These are phyloP conservation scores for Anarrhichthys ocellatus DNA, from an alignment of 2,113 vertebrate genomes.

Conservation along the genomic window DNA sequence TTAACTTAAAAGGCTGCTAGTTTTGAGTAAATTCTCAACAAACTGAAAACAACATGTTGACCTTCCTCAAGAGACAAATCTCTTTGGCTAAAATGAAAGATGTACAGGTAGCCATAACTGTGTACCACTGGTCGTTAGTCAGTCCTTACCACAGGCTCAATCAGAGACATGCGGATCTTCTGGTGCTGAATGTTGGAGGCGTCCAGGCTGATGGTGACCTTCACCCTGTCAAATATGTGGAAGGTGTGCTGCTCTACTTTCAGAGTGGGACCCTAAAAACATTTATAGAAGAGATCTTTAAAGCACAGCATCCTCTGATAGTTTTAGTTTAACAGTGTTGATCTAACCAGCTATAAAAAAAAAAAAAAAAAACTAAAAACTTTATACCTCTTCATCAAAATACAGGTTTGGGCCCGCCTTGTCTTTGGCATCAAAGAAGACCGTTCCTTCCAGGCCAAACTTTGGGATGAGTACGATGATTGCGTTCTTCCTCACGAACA, in stretches of 20 bases:
- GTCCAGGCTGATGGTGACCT: conserved; percentile 92
- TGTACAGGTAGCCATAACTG: not conserved
- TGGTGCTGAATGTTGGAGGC: conserved; percentile 97
- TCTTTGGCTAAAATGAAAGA: not conserved
- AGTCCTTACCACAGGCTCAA: conserved; percentile 91
- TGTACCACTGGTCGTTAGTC: not conserved
- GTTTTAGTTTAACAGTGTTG: not conserved
- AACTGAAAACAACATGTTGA: not conserved
- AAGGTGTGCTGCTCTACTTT: conserved; percentile 90
- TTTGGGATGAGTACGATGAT: conserved; percentile 97
- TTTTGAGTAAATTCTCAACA: not conserved
- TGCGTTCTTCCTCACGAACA: conserved; percentile 97
- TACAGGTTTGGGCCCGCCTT: conserved; percentile 84
- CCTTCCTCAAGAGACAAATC: not conserved
- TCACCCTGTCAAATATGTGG: conserved; percentile 92
- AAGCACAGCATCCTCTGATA: not conserved
- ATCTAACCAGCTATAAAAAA: not conserved
- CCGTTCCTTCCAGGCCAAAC: conserved; percentile 95
- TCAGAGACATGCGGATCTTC: conserved; percentile 95
- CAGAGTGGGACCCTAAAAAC: conserved; percentile 86
- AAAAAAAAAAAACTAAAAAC: no score
- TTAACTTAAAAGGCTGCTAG: not conserved
- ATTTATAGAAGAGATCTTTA: not conserved
- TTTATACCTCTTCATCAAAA: conserved; percentile 90
- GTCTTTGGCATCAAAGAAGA: conserved; percentile 94